Evolutionary conservation across 2,113 vertebrate genomes (phyloP), one percentile per base, ranked within the genome.

Genomic region (Ciconia maguari): DNA sequence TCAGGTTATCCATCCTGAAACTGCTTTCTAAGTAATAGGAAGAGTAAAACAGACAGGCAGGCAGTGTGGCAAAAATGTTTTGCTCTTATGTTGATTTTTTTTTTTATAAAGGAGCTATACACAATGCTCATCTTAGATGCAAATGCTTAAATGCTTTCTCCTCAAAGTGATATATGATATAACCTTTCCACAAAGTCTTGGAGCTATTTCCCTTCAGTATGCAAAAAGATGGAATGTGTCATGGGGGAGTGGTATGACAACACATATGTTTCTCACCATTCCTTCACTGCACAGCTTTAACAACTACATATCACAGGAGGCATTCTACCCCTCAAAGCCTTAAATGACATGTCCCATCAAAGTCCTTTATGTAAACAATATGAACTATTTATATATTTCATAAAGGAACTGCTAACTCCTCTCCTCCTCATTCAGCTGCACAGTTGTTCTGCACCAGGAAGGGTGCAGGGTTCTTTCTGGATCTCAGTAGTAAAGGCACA

Each of bases 231-330:
- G 83, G 54, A 70, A 92, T 77, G 71, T 81, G 94, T 89, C 86
- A 87, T 11, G 89, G 83, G 64, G 89, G 86, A 92, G 91, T 94
- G 86, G 76, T 82, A 87, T 87, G 86, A 83, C 83, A 94, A 89
- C 70, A 92, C 83, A 83, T 90, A 95, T 90, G 91, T 94, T 96
- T 94, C 94, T 75, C 89, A 94, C 86, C 42, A 42, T 90, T 96
- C 64, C 60, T 83, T 81, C 76, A 68, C 69, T 66, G 20, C 48
- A 58, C 34, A 86, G 46, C 38, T 94, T 95, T 94, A 95, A 83
- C 86, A 94, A 26, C 77, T 84, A 55, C 42, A 4, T 70, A 75
- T 92, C 72, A 51, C 77, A 94, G 77, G 42, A 95, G 76, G 16
- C 32, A 66, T 14, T 81, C 46, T 46, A 87, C 41, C 48, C 68